Conservation (phyloP, 2,113 vertebrate genomes). For the Peromyscus maniculatus region DNA sequence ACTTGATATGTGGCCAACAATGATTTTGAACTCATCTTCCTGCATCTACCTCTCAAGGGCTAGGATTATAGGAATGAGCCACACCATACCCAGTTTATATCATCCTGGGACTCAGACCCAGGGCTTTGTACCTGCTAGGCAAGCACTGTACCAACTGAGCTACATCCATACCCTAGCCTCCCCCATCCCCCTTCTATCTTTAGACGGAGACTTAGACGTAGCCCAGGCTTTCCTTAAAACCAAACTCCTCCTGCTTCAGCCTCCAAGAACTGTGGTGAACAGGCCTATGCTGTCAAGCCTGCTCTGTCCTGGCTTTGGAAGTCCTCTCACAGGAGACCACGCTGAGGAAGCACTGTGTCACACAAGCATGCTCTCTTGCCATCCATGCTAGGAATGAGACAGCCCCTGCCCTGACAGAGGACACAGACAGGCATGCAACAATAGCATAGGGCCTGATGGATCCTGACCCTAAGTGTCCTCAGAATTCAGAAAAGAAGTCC, state of each 20-base stretch:
- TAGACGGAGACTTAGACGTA: background rate
- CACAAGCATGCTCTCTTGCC: background rate
- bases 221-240: background rate
- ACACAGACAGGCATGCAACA: background rate
- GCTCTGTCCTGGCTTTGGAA: slow-evolving; percentile 2
- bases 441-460: background rate
- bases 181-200: background rate
- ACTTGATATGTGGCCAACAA: background rate
- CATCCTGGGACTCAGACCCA: background rate
- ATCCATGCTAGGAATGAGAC: background rate
- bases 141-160: background rate
- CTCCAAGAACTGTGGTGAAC: background rate
- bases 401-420: background rate
- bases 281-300: background rate
- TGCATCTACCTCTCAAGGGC: background rate
- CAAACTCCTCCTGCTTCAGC: background rate
- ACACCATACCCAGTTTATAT: background rate
- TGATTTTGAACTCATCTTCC: background rate
- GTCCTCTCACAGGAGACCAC: background rate
- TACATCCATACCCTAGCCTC: background rate
- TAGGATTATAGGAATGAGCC: background rate
- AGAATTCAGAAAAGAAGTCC: background rate
- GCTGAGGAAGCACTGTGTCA: background rate
- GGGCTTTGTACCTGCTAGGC: background rate
- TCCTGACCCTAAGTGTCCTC: background rate